A percentile compares a stretch with the other conserved stretches of the same genome.
These are phyloP conservation scores for Cyrtodaria siliqua DNA, from an alignment of 2,888 invertebrate genomes.

Conservation along the genomic window DNA sequence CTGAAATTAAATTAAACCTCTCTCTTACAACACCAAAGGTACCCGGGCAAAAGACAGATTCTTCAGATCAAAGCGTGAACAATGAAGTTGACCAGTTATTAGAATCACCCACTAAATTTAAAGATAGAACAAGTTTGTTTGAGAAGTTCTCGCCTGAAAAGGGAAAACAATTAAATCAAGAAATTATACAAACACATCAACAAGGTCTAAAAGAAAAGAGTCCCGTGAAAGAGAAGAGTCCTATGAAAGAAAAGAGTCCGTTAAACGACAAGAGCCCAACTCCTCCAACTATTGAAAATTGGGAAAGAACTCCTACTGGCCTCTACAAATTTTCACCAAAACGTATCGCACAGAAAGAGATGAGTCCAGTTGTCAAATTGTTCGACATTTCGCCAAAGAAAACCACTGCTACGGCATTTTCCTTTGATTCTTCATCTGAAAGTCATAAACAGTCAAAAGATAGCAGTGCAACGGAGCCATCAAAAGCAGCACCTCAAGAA, in stretches of 20 bases:
- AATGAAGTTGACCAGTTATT: not conserved
- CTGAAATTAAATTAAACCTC: too few relatives aligned
- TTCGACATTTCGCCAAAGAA: slow-evolving; percentile 21
- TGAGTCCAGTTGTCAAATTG: slow-evolving; percentile 2
- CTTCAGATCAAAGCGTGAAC: too few relatives aligned
- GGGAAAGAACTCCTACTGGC: slow-evolving; percentile 17
- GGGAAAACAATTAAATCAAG: not conserved
- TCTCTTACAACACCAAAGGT: not conserved
- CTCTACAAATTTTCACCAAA: slow-evolving; percentile 29
- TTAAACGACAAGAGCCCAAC: too few relatives aligned
- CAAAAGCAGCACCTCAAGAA: too few relatives aligned
- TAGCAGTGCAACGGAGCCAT: too few relatives aligned
- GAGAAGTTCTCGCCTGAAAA: slow-evolving; percentile 33
- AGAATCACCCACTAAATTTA: slow-evolving; percentile 4
- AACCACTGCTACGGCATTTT: not conserved
- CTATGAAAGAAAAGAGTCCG: too few relatives aligned
- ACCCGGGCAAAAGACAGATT: too few relatives aligned
- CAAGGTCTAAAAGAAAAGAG: too few relatives aligned
- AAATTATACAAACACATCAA: too few relatives aligned
- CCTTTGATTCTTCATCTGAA: too few relatives aligned
- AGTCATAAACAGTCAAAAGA: too few relatives aligned
- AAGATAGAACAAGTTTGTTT: slow-evolving; percentile 26
- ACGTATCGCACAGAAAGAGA: not conserved
- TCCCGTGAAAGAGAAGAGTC: too few relatives aligned
- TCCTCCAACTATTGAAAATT: not conserved